Conservation (phyloP, 1,140 invertebrate genomes). For the Aethina tumida region DNA sequence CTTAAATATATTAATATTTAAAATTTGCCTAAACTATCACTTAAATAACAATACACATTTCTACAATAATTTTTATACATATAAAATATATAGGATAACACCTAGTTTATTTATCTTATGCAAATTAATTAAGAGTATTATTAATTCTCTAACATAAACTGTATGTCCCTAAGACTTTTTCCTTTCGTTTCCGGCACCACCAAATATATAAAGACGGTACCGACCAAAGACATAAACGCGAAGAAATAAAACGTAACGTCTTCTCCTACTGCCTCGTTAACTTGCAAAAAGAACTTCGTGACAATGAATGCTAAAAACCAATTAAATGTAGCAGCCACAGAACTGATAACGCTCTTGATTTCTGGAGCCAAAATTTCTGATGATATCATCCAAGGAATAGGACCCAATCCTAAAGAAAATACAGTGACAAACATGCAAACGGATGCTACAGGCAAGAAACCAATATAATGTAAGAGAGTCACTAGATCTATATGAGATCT, state of each 20-base stretch:
- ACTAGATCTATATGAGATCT: slow-evolving; percentile 25
- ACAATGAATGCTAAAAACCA: slow-evolving; percentile 73
- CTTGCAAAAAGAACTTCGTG: slow-evolving; percentile 55
- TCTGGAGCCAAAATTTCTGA: slow-evolving; percentile 65
- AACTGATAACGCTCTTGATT: slow-evolving; percentile 63
- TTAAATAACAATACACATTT: too few species aligned
- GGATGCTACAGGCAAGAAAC: slow-evolving; percentile 61
- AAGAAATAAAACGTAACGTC: slow-evolving; percentile 53
- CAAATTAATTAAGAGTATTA: too few species aligned
- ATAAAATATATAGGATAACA: too few species aligned
- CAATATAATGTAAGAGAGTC: slow-evolving; percentile 11
- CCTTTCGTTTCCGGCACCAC: slow-evolving; percentile 71
- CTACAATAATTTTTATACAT: too few species aligned
- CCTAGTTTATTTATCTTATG: too few species aligned
- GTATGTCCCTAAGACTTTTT: slow-evolving; percentile 61
- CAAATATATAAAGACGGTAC: slow-evolving; percentile 53
- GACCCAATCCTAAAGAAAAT: slow-evolving; percentile 71
- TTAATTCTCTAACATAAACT: too few species aligned
- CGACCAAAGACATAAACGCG: slow-evolving; percentile 47
- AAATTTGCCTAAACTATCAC: too few species aligned
- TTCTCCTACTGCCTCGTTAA: slow-evolving; percentile 39
- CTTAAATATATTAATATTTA: too few species aligned
- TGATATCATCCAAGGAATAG: slow-evolving; percentile 69
- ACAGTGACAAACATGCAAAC: slow-evolving; percentile 66
- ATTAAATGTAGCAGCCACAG: slow-evolving; percentile 66